Percentiles rank a stretch among this genome's conserved stretches.
These are phyloP conservation scores for Embiotoca jacksoni DNA, from an alignment of 2,113 vertebrate genomes.

Conservation along the genomic window DNA sequence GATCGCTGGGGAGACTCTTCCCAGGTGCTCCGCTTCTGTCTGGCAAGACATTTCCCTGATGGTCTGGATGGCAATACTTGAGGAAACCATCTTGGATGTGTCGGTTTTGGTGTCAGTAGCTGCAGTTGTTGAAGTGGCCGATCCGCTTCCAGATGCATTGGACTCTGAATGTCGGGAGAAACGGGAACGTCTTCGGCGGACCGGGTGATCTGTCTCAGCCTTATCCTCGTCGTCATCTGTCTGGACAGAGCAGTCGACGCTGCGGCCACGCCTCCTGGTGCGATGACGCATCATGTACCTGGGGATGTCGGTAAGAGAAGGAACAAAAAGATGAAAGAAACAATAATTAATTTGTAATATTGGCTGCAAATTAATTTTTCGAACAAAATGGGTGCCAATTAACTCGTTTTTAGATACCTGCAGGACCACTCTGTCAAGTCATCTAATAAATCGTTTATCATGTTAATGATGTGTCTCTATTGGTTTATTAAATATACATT, in stretches of 20 bases:
- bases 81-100: slow-evolving; percentile 81
- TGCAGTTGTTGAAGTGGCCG: slow-evolving; percentile 16
- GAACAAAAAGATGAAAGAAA: neutral
- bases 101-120: slow-evolving; percentile 86
- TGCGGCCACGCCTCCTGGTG: slow-evolving; percentile 90
- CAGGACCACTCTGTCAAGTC: neutral
- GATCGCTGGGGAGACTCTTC: slow-evolving; percentile 95
- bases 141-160: slow-evolving; percentile 24
- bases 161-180: slow-evolving; percentile 91
- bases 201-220: slow-evolving; percentile 92
- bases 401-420: neutral
- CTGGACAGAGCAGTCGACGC: slow-evolving; percentile 95
- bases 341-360: neutral
- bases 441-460: too few species aligned
- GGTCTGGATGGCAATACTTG: slow-evolving; percentile 95
- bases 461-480: too few species aligned
- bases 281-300: slow-evolving; percentile 88
- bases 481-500: too few species aligned
- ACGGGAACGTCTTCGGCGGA: slow-evolving; percentile 91
- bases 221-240: slow-evolving; percentile 97
- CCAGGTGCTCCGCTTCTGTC: slow-evolving; percentile 81
- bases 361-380: too few species aligned
- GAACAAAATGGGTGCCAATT: too few species aligned
- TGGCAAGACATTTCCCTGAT: slow-evolving; percentile 85
- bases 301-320: neutral